Percentiles rank a stretch among this genome's conserved stretches.
phyloP scores from a whole-genome alignment of 2,113 vertebrate genomes.

The Dromiciops gliroides region DNA sequence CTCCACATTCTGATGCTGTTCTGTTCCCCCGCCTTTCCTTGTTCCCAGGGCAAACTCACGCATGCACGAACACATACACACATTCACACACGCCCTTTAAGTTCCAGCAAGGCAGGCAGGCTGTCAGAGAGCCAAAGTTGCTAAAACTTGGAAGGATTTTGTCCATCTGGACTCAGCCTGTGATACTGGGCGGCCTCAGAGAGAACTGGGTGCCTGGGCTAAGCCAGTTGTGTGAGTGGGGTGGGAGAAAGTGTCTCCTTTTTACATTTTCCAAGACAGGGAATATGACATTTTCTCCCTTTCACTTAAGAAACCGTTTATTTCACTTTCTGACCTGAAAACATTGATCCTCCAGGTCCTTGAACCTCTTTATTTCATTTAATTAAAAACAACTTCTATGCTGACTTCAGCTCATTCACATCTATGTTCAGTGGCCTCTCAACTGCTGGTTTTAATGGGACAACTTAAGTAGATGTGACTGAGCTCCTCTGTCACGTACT shows the following conservation, averaged over 20 bases:
- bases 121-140: neutral
- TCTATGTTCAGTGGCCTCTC: neutral
- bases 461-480: neutral
- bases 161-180: neutral
- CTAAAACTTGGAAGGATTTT: neutral
- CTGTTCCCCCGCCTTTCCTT: constrained; percentile 48
- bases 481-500: neutral
- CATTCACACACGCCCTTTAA: neutral
- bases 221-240: neutral
- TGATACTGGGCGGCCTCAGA: neutral
- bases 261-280: neutral
- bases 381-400: neutral
- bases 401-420: neutral
- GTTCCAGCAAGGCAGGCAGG: neutral
- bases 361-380: neutral
- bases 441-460: neutral
- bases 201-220: neutral
- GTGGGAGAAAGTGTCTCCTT: neutral
- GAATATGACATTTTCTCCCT: neutral
- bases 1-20: constrained; percentile 70
- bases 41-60: constrained; percentile 34
- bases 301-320: neutral
- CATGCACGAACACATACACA: neutral
- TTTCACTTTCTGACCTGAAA: neutral
- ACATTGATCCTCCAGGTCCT: neutral